Conservation (phyloP, 2,888 invertebrate genomes). For the Euplexia lucipara region DNA sequence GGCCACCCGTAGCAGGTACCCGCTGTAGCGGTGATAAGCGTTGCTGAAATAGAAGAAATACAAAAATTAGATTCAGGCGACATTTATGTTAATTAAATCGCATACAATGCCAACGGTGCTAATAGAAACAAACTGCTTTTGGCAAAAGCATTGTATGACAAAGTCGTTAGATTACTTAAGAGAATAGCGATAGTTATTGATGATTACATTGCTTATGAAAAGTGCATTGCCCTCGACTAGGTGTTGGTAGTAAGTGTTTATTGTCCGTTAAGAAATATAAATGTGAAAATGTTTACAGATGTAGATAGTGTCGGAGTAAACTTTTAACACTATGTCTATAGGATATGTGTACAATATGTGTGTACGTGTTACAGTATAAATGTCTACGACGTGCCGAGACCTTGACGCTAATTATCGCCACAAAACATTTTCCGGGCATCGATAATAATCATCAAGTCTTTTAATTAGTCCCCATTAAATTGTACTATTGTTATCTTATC, state of each 20-base stretch:
- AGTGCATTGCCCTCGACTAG: conserved; percentile 62
- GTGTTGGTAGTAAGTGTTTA: conserved; percentile 56
- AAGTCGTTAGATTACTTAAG: conserved; percentile 43
- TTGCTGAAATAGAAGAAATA: conserved; percentile 82
- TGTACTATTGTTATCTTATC: conserved; percentile 25
- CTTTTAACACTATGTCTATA: conserved; percentile 33
- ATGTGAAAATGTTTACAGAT: conserved; percentile 62
- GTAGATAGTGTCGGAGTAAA: conserved; percentile 58
- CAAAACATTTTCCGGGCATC: conserved; percentile 46
- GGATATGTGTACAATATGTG: conserved; percentile 20
- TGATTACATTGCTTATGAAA: conserved; percentile 53
- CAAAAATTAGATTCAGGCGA: conserved; percentile 28
- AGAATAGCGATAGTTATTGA: conserved; percentile 51
- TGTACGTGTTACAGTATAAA: conserved; percentile 31
- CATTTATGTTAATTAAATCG: conserved; percentile 26
- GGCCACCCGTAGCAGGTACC: conserved; percentile 92
- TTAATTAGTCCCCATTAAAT: conserved; percentile 36
- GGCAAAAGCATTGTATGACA: conserved; percentile 54
- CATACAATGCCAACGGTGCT: conserved; percentile 52
- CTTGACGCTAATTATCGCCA: conserved; percentile 56
- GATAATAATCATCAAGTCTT: conserved; percentile 45
- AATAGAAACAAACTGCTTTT: conserved; percentile 57
- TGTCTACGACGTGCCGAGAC: conserved; percentile 33
- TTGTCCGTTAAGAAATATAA: conserved; percentile 53
- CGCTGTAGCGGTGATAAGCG: conserved; percentile 89